Base-by-base conservation (phyloP, 2,797 vertebrate species). In the Merluccius polli region DNA sequence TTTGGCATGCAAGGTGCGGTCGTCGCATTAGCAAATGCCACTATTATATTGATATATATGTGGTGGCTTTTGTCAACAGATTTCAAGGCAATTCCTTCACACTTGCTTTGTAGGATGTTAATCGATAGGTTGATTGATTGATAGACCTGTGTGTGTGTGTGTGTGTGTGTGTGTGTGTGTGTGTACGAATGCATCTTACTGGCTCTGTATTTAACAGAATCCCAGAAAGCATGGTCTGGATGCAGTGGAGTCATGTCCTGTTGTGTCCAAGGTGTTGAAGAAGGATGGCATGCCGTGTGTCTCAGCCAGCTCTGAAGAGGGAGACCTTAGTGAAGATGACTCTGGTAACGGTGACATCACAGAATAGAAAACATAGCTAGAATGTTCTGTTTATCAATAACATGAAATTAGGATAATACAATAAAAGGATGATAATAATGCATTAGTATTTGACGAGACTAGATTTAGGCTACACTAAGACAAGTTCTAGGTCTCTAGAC, bases 121-220 rank as follows among this genome's bases (percentile, higher is more conserved):
- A n/a, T n/a, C n/a, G n/a, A n/a, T n/a, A n/a, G n/a, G n/a, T n/a
- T n/a, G n/a, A n/a, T n/a, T n/a, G n/a, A n/a, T n/a, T n/a, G n/a
- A n/a, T n/a, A n/a, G n/a, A n/a, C n/a, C n/a, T 52, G 48, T 52
- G 48, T n/a, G 48, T 52, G 48, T n/a, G 48, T 52, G 48, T 52
- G 48, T 21, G 18, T 21, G 44, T 21, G 44, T 15, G 18, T 13
- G 3, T 13, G 21, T 3, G 48, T 13, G 48, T 12, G 9, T 48
- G 41, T 18, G n/a, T 63, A 27, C 36, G 1, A 38, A 65, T 65
- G 8, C 24, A 27, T 65, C 59, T 65, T 27, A 65, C 24, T 65
- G 59, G 10, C 59, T 12, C n/a, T 65, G 59, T 65, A 27, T n/a
- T 27, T 65, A 65, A 65, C 59, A 65, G 59, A 65, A 65, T 27